phyloP scores from a whole-genome alignment of 2,888 invertebrate genomes.

The Leptothorax acervorum region DNA sequence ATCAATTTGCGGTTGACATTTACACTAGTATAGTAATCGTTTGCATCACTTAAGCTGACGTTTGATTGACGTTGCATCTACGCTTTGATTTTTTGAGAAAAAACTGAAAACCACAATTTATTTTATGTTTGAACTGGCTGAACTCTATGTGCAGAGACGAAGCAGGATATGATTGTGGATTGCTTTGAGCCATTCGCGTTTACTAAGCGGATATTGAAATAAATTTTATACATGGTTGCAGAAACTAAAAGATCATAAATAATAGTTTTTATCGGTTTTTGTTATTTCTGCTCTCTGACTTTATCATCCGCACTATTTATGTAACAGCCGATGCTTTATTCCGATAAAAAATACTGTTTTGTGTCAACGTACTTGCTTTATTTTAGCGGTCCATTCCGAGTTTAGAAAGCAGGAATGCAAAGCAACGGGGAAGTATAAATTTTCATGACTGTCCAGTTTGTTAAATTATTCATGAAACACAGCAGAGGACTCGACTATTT shows the following conservation, averaged over 20 bases:
- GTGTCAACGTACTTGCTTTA: conserved; percentile 5
- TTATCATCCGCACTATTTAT: conserved; percentile 6
- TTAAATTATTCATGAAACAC: conserved; percentile 63
- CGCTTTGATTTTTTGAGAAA: conserved; percentile 11
- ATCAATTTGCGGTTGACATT: background rate
- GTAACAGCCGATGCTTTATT: background rate
- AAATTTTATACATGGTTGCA: conserved; percentile 35
- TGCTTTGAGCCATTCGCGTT: conserved; percentile 23
- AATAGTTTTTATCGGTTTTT: background rate
- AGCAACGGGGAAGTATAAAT: conserved; percentile 30
- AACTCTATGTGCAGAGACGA: background rate
- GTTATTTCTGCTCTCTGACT: conserved; percentile 19
- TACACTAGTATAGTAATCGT: background rate
- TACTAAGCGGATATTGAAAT: conserved; percentile 31
- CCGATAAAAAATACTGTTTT: conserved; percentile 30
- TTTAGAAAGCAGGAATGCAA: conserved; percentile 31
- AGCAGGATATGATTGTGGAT: conserved; percentile 3
- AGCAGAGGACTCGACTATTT: conserved; percentile 48
- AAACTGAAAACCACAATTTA: conserved; percentile 11
- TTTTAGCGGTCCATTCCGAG: conserved; percentile 21
- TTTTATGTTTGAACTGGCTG: conserved; percentile 29
- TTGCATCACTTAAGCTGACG: background rate
- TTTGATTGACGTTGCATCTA: conserved; percentile 18
- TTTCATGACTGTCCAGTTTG: conserved; percentile 42
- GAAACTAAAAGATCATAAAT: conserved; percentile 33